These are phyloP conservation scores for Zeuzera pyrina DNA, from an alignment of 2,888 invertebrate species.

Conservation along the genomic window DNA sequence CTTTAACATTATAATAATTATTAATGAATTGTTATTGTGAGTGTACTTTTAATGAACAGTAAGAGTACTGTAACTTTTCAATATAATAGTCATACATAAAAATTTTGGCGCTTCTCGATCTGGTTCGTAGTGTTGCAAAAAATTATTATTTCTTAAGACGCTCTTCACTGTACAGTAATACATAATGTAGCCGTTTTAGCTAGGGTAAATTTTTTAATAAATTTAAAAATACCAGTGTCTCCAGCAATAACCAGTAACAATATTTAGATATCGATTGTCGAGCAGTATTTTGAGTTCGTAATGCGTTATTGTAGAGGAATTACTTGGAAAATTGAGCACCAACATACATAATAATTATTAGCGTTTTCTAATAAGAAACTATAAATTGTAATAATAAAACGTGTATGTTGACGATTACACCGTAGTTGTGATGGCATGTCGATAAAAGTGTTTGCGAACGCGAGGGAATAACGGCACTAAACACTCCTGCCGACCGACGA, in stretches of 20 bases:
- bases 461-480: slow-evolving; percentile 57
- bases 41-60: slow-evolving; percentile 67
- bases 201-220: slow-evolving; percentile 69
- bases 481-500: no score
- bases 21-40: slow-evolving; percentile 68
- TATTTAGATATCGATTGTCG: slow-evolving; percentile 38
- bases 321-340: slow-evolving; percentile 58
- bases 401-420: no score
- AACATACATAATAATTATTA: slow-evolving; percentile 31
- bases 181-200: slow-evolving; percentile 66
- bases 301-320: slow-evolving; percentile 36
- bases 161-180: slow-evolving; percentile 67
- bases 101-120: slow-evolving; percentile 49
- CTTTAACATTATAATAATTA: slow-evolving; percentile 54
- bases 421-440: neutral
- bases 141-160: slow-evolving; percentile 38
- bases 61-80: slow-evolving; percentile 52
- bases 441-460: slow-evolving; percentile 12
- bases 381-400: neutral
- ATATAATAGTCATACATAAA: slow-evolving; percentile 39
- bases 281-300: slow-evolving; percentile 48
- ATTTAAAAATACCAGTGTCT: slow-evolving; percentile 49
- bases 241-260: no score
- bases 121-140: slow-evolving; percentile 42
- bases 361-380: neutral